phyloP scores from a whole-genome alignment of 2,797 vertebrate species.

The Pteronotus mesoamericanus region DNA sequence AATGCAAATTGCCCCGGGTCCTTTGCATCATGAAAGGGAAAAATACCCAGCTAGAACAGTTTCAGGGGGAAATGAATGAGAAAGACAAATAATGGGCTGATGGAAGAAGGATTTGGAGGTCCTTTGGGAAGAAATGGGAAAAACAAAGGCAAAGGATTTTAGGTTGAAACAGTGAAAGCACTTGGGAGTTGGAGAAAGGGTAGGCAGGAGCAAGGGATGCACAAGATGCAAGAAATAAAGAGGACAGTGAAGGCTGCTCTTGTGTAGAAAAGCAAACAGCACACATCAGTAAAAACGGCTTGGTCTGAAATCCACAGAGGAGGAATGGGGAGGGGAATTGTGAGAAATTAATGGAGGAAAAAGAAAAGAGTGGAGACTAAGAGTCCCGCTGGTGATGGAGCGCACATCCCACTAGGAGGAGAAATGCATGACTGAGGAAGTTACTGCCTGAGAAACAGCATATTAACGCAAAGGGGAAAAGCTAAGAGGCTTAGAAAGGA shows the following conservation, averaged over 20 bases:
- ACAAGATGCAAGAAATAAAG: background rate
- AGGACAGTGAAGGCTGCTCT: background rate
- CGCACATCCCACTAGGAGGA: background rate
- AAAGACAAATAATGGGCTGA: slow-evolving; percentile 22
- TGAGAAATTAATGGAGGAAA: slow-evolving; percentile 44
- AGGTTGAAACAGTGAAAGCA: background rate
- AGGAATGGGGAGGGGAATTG: background rate
- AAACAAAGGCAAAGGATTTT: slow-evolving; percentile 16
- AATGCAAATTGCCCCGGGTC: background rate
- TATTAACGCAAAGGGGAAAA: background rate
- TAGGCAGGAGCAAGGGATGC: background rate
- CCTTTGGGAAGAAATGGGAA: slow-evolving; percentile 15
- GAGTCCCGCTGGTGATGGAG: background rate
- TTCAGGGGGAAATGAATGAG: slow-evolving; percentile 16
- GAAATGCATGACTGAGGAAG: background rate
- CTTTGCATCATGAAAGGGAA: slow-evolving; percentile 39
- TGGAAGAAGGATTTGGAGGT: background rate
- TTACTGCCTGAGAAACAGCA: background rate
- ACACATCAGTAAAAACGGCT: background rate
- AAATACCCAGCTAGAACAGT: background rate
- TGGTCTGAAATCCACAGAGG: slow-evolving; percentile 28
- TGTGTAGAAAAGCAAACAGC: background rate
- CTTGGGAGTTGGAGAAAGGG: background rate
- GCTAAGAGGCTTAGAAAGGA: background rate
- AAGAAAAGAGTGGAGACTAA: slow-evolving; percentile 15